phyloP scores from a whole-genome alignment of 30 jellyfish, hydroid and myxozoan species.

The Chrysaora quinquecirrha region DNA sequence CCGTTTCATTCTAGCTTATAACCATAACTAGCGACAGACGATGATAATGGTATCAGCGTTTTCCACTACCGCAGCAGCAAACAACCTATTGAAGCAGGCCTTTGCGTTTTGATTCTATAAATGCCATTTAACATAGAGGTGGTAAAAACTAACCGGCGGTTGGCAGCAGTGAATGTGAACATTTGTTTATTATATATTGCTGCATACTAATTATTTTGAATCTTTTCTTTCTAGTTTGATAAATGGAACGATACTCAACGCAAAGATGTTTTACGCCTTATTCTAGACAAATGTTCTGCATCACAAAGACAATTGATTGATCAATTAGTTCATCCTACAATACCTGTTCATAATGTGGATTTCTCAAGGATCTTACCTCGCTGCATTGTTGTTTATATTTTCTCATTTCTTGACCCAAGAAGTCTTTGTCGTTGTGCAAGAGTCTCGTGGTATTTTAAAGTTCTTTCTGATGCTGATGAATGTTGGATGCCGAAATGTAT shows the following conservation, averaged over 20 bases:
- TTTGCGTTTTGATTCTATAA: too few relatives aligned
- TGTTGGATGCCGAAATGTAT: constrained; percentile 26
- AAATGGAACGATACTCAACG: constrained; percentile 22
- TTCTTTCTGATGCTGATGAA: constrained; percentile 12
- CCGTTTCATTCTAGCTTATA: too few relatives aligned
- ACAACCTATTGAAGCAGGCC: too few relatives aligned
- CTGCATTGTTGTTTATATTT: background rate
- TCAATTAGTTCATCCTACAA: background rate
- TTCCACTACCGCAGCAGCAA: too few relatives aligned
- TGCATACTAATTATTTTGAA: too few relatives aligned
- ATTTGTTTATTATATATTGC: too few relatives aligned
- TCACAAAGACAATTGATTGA: background rate
- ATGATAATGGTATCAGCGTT: too few relatives aligned
- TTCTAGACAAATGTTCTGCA: background rate
- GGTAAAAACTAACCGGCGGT: too few relatives aligned
- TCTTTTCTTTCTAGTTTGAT: constrained; percentile 4
- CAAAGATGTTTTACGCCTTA: background rate
- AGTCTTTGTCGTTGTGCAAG: constrained; percentile 20
- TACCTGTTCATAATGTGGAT: background rate
- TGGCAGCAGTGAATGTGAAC: too few relatives aligned
- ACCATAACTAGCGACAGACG: too few relatives aligned
- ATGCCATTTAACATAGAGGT: too few relatives aligned
- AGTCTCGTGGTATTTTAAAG: constrained; percentile 3
- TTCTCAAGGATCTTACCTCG: constrained; percentile 1
- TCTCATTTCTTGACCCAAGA: constrained; percentile 21